A percentile compares a stretch with the other conserved stretches of the same genome.
Conservation (phyloP, 2,113 vertebrate genomes). For the Caranx ignobilis region DNA sequence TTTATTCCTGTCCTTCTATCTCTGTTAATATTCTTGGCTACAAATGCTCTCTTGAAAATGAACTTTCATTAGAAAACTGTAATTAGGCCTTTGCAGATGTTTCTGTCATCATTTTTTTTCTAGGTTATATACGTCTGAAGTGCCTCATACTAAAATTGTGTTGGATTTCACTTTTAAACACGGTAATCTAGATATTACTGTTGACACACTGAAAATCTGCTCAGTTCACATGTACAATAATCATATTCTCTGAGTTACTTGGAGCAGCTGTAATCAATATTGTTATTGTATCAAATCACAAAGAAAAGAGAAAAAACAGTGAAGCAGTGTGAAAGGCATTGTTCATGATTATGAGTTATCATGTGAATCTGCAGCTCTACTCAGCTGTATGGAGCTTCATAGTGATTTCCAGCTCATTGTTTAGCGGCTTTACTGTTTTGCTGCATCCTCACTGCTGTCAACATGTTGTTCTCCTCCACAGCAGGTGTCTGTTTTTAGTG, state of each 20-base stretch:
- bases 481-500: not conserved
- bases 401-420: not conserved
- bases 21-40: slow-evolving; percentile 31
- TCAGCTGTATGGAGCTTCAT: not conserved
- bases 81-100: slow-evolving; percentile 12
- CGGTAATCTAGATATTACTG: not conserved
- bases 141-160: not conserved
- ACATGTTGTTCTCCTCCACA: not conserved
- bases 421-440: not conserved
- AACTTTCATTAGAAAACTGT: slow-evolving; percentile 47
- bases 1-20: slow-evolving; percentile 21
- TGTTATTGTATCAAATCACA: not conserved
- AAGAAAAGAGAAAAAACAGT: not conserved
- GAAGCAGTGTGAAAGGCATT: not conserved
- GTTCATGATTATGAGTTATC: not conserved
- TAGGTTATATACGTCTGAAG: not conserved
- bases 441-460: not conserved
- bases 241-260: not conserved
- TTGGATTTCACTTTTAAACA: slow-evolving; percentile 7
- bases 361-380: not conserved
- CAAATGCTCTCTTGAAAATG: slow-evolving; percentile 42
- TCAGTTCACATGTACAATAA: not conserved
- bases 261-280: not conserved
- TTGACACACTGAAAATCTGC: not conserved
- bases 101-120: not conserved